Evolutionary conservation across 2,797 vertebrate species (phyloP).

Genomic region (Odontamblyopus rebecca): DNA sequence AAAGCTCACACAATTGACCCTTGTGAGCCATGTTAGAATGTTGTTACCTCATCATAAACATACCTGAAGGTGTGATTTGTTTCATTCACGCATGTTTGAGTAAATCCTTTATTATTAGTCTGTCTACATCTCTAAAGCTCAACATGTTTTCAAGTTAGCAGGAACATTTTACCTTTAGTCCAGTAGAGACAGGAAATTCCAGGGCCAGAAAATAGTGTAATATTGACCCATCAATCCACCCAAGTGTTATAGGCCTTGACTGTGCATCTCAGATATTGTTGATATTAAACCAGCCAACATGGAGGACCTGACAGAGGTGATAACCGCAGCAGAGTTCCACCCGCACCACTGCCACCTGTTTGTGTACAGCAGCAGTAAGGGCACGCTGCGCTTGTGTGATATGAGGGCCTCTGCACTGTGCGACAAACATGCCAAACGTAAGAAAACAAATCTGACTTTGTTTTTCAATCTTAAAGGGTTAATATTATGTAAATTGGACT

Average conservation of each 20-base stretch:
- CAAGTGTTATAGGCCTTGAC: constrained; percentile 71
- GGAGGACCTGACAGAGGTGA: constrained; percentile 98
- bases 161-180: too few relatives aligned
- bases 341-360: constrained; percentile 97
- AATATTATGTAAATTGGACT: too few relatives aligned
- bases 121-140: too few relatives aligned
- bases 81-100: too few relatives aligned
- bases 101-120: too few relatives aligned
- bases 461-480: not conserved
- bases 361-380: constrained; percentile 99
- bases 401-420: constrained; percentile 96
- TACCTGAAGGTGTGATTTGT: too few relatives aligned
- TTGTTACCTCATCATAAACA: too few relatives aligned
- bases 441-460: constrained; percentile 51
- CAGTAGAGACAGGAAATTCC: too few relatives aligned
- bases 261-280: constrained; percentile 86
- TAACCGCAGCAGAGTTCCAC: constrained; percentile 96
- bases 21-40: too few relatives aligned
- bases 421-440: constrained; percentile 93
- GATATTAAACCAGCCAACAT: constrained; percentile 99
- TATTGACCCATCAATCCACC: not conserved
- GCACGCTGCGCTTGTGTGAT: constrained; percentile 94
- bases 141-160: too few relatives aligned
- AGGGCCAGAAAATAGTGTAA: too few relatives aligned
- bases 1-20: too few relatives aligned